These are phyloP conservation scores for Thamnaconus septentrionalis DNA, from an alignment of 2,113 vertebrate species.

Conservation along the genomic window DNA sequence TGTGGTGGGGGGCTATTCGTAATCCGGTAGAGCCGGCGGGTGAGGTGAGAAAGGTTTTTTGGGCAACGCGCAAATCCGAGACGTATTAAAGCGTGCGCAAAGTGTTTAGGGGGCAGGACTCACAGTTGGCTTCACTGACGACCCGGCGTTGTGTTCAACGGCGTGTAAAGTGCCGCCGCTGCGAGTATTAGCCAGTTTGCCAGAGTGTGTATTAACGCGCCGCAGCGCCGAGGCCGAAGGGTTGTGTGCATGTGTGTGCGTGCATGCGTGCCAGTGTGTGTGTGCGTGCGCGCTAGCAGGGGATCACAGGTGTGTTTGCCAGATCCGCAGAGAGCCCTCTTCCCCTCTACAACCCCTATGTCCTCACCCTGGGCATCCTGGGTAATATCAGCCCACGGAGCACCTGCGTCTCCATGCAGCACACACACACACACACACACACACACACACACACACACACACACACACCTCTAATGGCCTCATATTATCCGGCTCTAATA, in stretches of 20 bases:
- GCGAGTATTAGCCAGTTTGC: slow-evolving; percentile 68
- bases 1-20: too few species aligned
- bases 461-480: slow-evolving; percentile 29
- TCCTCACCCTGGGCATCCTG: slow-evolving; percentile 60
- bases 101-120: background rate
- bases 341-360: slow-evolving; percentile 28
- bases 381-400: slow-evolving; percentile 65
- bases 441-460: background rate
- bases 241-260: background rate
- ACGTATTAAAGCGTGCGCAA: too few species aligned
- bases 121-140: too few species aligned
- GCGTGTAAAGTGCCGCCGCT: slow-evolving; percentile 53
- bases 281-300: slow-evolving; percentile 28
- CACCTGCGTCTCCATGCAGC: slow-evolving; percentile 58
- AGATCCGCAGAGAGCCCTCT: slow-evolving; percentile 60
- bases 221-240: slow-evolving; percentile 19
- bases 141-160: slow-evolving; percentile 38
- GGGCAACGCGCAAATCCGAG: too few species aligned
- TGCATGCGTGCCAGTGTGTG: background rate
- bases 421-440: slow-evolving; percentile 30
- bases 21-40: too few species aligned
- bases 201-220: slow-evolving; percentile 68
- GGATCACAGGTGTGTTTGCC: slow-evolving; percentile 70
- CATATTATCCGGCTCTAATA: slow-evolving; percentile 60
- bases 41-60: too few species aligned